Conservation (phyloP, 2,113 vertebrate species). For the Sphaerodactylus townsendi region DNA sequence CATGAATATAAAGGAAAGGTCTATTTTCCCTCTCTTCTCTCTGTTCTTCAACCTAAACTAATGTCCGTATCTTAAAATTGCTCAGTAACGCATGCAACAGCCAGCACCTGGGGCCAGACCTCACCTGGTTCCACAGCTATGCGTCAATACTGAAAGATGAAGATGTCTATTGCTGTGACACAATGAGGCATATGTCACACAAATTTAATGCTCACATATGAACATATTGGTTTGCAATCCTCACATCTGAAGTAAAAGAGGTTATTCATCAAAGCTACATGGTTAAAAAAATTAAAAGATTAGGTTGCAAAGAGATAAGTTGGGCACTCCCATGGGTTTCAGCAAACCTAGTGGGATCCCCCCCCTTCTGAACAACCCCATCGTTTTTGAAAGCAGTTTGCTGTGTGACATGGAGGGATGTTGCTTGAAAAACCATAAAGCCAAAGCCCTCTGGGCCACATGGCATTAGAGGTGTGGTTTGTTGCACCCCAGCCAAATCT, state of each 20-base stretch:
- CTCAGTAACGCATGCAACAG: constrained; percentile 54
- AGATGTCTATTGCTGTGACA: constrained; percentile 37
- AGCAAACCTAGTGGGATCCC: not conserved
- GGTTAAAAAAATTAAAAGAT: not conserved
- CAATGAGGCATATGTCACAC: constrained; percentile 1
- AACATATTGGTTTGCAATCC: not conserved
- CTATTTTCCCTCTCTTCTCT: constrained; percentile 32
- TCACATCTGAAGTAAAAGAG: not conserved
- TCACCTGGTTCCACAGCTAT: constrained; percentile 35
- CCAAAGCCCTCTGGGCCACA: not conserved
- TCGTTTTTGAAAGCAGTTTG: not conserved
- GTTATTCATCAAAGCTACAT: constrained; percentile 4
- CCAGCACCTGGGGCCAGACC: constrained; percentile 61
- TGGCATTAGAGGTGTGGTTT: not conserved
- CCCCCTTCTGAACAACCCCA: not conserved
- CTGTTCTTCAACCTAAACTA: constrained; percentile 33
- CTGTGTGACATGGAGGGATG: not conserved
- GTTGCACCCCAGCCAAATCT: not conserved
- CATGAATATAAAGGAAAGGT: not conserved
- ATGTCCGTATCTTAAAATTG: constrained; percentile 59
- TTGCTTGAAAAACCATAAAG: not conserved
- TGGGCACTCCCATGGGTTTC: not conserved
- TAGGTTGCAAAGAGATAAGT: not conserved
- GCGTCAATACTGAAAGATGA: constrained; percentile 59
- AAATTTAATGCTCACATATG: constrained; percentile 32